Base-by-base conservation (phyloP, 1,140 invertebrate genomes). In the Cataglyphis hispanica region DNA sequence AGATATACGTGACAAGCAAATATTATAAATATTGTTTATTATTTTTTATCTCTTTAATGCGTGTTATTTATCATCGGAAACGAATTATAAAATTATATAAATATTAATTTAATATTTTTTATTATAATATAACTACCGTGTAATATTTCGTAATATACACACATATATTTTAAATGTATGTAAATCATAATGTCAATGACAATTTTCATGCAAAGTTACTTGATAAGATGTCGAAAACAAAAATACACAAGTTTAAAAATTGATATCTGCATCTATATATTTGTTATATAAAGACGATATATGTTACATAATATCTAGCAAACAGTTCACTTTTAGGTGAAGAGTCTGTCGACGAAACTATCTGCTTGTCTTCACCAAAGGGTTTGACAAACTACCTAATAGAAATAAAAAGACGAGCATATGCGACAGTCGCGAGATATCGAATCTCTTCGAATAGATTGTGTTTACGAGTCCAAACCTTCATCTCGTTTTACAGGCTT, bases 341-440 rank as follows among this genome's bases (percentile, higher is more conserved):
- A 85, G 72, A 67, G 19, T 25, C 34, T 34, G 25, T 27, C 19
- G 27, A 7, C 22, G 10, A 72, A 43, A 81, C 10, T 56, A 40
- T 84, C 37, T 34, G 34, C 69, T 50, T 89, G 64, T 34, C 72
- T 56, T 8, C 4, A 16, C 34, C 43, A 22, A 53, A 64, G 16
- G 43, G 46, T 46, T 69, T 75, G 88, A 89, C 78, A 69, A 87
- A 89, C 87, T 70, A 81, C 34, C 53, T 74, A 75, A 86, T 67
- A 27, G 80, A 84, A 89, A 86, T 72, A 89, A 86, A 90, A 67
- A 43, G 37, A 88, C 22, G 58, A 69, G 75, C 53, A 46, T 46
- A 70, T 81, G 63, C 25, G 22, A 63, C 50, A 58, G 46, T 89
- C 88, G 86, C 84, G 74, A 89, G 31, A 76, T 70, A 63, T 84